phyloP scores from a whole-genome alignment of 2,888 invertebrate genomes.

The Dryococelus australis region DNA sequence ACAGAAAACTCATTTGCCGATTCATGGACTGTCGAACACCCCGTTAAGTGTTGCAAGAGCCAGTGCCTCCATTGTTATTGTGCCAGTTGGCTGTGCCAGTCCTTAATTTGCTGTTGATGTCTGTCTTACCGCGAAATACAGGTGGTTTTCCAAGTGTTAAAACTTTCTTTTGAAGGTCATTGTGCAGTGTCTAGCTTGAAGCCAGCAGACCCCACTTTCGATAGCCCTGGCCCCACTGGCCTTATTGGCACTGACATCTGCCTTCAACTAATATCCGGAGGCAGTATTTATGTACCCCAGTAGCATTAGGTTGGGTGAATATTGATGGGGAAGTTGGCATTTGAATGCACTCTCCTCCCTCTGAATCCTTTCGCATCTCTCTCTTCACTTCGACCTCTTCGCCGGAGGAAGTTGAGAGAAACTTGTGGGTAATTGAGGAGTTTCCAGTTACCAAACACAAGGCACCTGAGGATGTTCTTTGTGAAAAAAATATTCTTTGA shows the following conservation, averaged over 20 bases:
- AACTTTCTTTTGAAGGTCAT: neutral
- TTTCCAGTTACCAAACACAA: neutral
- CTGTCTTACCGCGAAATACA: neutral
- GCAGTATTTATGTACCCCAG: too few species aligned
- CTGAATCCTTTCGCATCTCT: neutral
- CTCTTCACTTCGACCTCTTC: accelerated
- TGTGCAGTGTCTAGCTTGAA: too few species aligned
- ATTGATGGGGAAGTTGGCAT: neutral
- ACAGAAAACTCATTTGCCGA: neutral
- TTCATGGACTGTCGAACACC: neutral
- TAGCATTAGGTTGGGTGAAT: too few species aligned
- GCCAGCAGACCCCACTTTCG: too few species aligned
- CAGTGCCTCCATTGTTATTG: neutral
- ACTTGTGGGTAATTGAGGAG: neutral
- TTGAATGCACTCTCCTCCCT: neutral
- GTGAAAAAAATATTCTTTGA: neutral
- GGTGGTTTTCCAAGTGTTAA: neutral
- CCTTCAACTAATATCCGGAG: too few species aligned
- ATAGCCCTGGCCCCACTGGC: too few species aligned
- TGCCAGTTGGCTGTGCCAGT: neutral
- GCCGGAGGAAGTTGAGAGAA: too few species aligned
- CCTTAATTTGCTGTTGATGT: neutral
- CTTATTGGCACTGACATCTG: too few species aligned
- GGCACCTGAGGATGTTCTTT: neutral
- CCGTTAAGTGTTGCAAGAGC: too few species aligned